phyloP scores from a whole-genome alignment of 2,888 invertebrate species.

The Lepidochitona cinerea region DNA sequence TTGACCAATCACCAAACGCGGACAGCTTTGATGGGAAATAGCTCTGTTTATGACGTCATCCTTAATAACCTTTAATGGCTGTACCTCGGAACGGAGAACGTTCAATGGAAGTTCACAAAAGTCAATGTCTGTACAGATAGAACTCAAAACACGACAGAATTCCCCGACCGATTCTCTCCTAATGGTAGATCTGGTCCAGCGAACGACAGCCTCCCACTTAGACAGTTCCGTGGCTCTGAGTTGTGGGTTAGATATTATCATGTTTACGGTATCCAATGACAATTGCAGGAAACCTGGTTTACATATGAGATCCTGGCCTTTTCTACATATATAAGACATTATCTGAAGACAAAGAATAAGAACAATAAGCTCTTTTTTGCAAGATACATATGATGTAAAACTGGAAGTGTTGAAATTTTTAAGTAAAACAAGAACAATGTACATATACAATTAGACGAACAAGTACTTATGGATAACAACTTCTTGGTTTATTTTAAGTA shows the following conservation, averaged over 20 bases:
- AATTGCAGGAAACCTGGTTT: background rate
- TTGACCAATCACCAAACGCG: background rate
- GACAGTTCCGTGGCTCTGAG: background rate
- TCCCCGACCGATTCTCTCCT: background rate
- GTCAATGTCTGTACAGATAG: background rate
- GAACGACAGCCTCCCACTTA: background rate
- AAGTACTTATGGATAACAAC: too few relatives aligned
- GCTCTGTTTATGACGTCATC: conserved; percentile 1
- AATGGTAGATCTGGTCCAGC: background rate
- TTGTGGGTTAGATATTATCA: background rate
- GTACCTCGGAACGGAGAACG: background rate
- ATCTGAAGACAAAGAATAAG: background rate
- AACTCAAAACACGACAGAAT: background rate
- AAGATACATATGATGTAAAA: too few relatives aligned
- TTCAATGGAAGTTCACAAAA: background rate
- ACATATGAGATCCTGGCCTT: background rate
- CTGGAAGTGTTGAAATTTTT: too few relatives aligned
- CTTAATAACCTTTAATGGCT: background rate
- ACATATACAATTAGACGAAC: too few relatives aligned
- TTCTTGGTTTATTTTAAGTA: too few relatives aligned
- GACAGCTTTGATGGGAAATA: background rate
- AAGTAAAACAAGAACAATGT: too few relatives aligned
- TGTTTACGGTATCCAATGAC: background rate
- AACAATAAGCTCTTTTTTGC: too few relatives aligned
- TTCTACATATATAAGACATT: background rate